These are phyloP conservation scores for Okamejei kenojei DNA, from an alignment of 2,797 vertebrate species.

Conservation along the genomic window DNA sequence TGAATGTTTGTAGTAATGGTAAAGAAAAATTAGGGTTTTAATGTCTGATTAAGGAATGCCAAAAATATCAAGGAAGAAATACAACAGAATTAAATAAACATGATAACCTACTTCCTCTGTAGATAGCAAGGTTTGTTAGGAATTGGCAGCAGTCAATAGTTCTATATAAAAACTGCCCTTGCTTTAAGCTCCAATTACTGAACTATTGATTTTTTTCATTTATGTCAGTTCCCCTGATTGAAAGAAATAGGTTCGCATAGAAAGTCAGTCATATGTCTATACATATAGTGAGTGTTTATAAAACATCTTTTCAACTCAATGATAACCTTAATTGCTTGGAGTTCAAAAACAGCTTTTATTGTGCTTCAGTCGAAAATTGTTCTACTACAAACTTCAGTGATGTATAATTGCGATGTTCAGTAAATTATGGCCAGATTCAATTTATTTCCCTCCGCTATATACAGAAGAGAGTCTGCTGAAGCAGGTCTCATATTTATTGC, in stretches of 20 bases:
- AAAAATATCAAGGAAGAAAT: neutral
- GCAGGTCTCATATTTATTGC: neutral
- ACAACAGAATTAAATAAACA: neutral
- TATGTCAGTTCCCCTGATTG: conserved; percentile 19
- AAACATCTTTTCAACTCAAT: neutral
- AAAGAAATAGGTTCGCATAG: neutral
- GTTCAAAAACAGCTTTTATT: neutral
- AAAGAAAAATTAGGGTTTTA: neutral
- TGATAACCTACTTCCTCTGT: neutral
- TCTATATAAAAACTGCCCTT: neutral
- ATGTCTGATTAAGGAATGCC: neutral
- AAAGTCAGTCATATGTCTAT: neutral
- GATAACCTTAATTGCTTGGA: neutral
- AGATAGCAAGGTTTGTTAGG: neutral
- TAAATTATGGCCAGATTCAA: neutral
- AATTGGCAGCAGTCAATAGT: neutral
- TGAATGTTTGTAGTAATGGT: neutral
- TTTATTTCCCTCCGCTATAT: neutral
- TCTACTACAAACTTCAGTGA: neutral
- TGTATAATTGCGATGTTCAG: neutral
- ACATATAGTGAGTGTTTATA: neutral
- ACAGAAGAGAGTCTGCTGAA: neutral
- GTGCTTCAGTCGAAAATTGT: neutral
- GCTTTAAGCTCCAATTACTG: conserved; percentile 18
- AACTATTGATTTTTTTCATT: conserved; percentile 28